These are phyloP conservation scores for Entomobrya multifasciata DNA, from an alignment of 2,888 invertebrate genomes.

Conservation along the genomic window DNA sequence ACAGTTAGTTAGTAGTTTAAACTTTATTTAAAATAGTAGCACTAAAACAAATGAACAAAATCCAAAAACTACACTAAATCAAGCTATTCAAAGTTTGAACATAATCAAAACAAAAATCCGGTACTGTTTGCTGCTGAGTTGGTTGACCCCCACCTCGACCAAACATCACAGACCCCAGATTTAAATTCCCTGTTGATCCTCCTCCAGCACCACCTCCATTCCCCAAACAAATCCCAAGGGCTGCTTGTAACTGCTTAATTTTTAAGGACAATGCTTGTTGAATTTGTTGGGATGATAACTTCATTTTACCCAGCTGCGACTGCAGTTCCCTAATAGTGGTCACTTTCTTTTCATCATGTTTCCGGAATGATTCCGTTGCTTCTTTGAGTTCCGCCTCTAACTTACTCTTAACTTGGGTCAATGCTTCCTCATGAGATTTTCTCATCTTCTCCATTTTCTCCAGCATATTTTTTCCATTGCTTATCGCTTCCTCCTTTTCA, in stretches of 20 bases:
- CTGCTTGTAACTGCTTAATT: slow-evolving; percentile 77
- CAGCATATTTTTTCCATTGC: slow-evolving; percentile 15
- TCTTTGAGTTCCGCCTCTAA: slow-evolving; percentile 19
- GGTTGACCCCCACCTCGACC: too few species aligned
- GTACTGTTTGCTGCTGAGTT: too few species aligned
- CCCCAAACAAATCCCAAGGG: slow-evolving; percentile 72
- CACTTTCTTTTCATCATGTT: neutral
- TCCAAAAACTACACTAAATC: too few species aligned
- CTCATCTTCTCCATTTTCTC: slow-evolving; percentile 34
- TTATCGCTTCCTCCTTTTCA: slow-evolving; percentile 71
- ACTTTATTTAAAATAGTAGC: too few species aligned
- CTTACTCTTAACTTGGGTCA: slow-evolving; percentile 23
- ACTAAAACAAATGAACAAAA: too few species aligned
- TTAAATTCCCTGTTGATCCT: too few species aligned
- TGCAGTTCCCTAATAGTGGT: slow-evolving; percentile 9
- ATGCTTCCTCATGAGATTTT: neutral
- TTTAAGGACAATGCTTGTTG: slow-evolving; percentile 65
- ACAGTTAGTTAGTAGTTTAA: too few species aligned
- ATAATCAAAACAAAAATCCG: too few species aligned
- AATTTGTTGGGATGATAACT: slow-evolving; percentile 74
- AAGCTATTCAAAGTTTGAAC: too few species aligned
- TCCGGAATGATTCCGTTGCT: neutral
- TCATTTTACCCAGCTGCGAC: slow-evolving; percentile 3
- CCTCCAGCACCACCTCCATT: neutral
- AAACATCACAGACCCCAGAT: too few species aligned